Percentiles rank a stretch among this genome's conserved stretches.
Evolutionary conservation across 2,888 invertebrate genomes (phyloP).

Genomic region (Caenorhabditis japonica): DNA sequence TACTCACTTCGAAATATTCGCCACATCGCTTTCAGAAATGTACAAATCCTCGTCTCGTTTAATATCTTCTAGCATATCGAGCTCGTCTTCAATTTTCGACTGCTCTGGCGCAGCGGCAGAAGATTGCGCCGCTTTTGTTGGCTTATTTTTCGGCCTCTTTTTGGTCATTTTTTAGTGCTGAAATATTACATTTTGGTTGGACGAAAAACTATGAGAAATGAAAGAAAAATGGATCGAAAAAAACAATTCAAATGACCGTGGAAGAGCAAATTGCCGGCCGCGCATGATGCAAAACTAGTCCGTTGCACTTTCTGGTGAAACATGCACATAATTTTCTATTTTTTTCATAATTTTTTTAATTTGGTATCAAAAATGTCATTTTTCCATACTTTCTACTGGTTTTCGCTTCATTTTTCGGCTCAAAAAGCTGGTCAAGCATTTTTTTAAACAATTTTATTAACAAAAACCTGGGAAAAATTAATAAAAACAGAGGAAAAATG

Average conservation of each 20-base stretch:
- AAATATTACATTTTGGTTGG: not conserved
- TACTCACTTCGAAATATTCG: slow-evolving; percentile 31
- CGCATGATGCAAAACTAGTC: slow-evolving; percentile 4
- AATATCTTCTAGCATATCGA: slow-evolving; percentile 40
- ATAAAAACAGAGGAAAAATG: no score
- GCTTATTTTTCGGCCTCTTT: slow-evolving; percentile 31
- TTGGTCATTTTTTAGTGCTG: slow-evolving; percentile 39
- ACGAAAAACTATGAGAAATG: slow-evolving; percentile 10
- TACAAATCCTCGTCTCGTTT: slow-evolving; percentile 48
- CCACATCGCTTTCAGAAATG: slow-evolving; percentile 36
- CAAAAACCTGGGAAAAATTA: not conserved
- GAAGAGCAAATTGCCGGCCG: slow-evolving; percentile 10
- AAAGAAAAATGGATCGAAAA: slow-evolving; percentile 5
- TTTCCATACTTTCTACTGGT: no score
- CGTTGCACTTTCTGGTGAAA: no score
- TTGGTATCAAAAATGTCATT: not conserved
- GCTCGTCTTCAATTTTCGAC: slow-evolving; percentile 18
- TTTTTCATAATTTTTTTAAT: slow-evolving; percentile 11
- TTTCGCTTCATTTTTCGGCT: no score
- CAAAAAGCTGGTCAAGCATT: not conserved
- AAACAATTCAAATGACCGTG: not conserved
- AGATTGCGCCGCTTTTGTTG: slow-evolving; percentile 7
- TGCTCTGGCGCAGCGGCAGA: slow-evolving; percentile 1
- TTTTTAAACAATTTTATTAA: not conserved
- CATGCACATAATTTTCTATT: slow-evolving; percentile 1